Evolutionary conservation across 2,888 invertebrate species (phyloP).

Genomic region (Eupithecia insigniata): DNA sequence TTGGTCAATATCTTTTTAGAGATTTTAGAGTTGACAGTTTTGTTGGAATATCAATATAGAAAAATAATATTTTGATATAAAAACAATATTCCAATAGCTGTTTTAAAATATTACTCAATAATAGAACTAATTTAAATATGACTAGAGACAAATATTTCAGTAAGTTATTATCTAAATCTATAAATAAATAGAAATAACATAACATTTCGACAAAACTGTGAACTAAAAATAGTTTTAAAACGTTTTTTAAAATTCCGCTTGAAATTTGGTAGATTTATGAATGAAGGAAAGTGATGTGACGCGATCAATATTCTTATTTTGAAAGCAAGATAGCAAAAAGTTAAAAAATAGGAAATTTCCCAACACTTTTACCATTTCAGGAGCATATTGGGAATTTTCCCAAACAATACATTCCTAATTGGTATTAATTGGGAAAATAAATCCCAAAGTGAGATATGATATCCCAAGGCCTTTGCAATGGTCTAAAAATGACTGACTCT

Average conservation of each 20-base stretch:
- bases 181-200: not conserved
- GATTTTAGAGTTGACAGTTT: conserved; percentile 21
- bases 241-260: conserved; percentile 29
- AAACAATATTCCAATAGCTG: not conserved
- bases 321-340: conserved; percentile 11
- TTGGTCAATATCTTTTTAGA: conserved; percentile 28
- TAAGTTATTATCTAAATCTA: not conserved
- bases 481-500: conserved; percentile 29
- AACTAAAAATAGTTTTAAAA: conserved; percentile 1
- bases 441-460: not conserved
- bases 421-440: conserved; percentile 1
- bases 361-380: conserved; percentile 8
- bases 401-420: conserved; percentile 22
- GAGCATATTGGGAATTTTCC: conserved; percentile 15
- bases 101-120: not conserved
- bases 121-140: not conserved
- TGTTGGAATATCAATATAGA: conserved; percentile 28
- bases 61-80: conserved; percentile 1
- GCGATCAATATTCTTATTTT: conserved; percentile 17
- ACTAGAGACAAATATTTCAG: not conserved
- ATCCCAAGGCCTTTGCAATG: conserved; percentile 9
- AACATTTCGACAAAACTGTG: not conserved
- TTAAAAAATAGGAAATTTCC: conserved; percentile 9
- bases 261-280: conserved; percentile 22
- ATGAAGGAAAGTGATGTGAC: conserved; percentile 7